Evolutionary conservation across 2,797 vertebrate genomes (phyloP), one percentile per base, ranked within the genome.

Genomic region (Hyperoplus lanceolatus): DNA sequence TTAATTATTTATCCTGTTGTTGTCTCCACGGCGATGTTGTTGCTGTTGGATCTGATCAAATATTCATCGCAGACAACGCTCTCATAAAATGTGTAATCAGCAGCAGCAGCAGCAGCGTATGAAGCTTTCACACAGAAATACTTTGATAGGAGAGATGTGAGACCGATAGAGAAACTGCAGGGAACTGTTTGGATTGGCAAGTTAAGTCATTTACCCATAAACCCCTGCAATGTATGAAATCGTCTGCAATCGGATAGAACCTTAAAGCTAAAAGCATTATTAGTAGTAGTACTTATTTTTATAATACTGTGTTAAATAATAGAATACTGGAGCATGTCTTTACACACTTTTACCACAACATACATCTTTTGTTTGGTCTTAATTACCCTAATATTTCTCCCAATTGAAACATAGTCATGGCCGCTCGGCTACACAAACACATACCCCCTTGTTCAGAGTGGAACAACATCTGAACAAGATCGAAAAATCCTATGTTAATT

Each of bases 51-150:
- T 72, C 74, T 18, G 6, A 85, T 91, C 80, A 84, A 90, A 89
- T 89, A 93, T 89, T 90, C 71, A 90, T 86, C 1, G 49, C 70
- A 66, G 55, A 77, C 74, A 80, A 72, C 16, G 36, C 21, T 45
- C 84, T 89, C 86, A 89, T 92, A 55, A 90, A 91, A 87, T 80
- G 79, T 90, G 90, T 62, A 89, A 85, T 74, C 64, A 55, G 85
- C 75, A 46, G 57, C 7, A 55, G 85, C 75, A 46, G 57, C 7
- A 55, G 85, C 75, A 46, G 57, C 7, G 54, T 56, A 18, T 55
- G 62, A 79, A 76, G 73, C 42, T 73, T 48, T 56, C 15, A 14
- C 14, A 36, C 62, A 83, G 74, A 71, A 80, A 84, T 49, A 54
- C 36, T 66, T 72, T 81, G 15, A 81, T 4, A 21, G 62, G 66